Evolutionary conservation across 2,888 invertebrate species (phyloP).

Genomic region (Drosophila birchii): DNA sequence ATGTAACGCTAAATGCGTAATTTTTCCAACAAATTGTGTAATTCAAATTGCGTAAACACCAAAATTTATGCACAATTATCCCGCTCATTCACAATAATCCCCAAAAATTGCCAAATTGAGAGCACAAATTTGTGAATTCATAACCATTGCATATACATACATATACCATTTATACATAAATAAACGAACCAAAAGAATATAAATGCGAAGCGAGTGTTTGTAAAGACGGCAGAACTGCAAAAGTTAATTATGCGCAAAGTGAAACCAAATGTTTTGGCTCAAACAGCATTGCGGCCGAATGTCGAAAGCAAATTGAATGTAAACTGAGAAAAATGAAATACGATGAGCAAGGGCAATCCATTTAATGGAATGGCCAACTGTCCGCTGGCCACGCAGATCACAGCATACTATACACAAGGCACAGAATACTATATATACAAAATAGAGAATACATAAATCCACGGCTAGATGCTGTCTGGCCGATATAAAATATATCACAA

Average conservation of each 20-base stretch:
- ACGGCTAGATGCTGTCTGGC: conserved; percentile 45
- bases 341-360: conserved; percentile 41
- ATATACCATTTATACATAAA: conserved; percentile 45
- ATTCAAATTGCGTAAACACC: conserved; percentile 29
- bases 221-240: conserved; percentile 36
- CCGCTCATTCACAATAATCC: conserved; percentile 20
- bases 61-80: conserved; percentile 40
- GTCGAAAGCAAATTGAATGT: conserved; percentile 55
- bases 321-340: conserved; percentile 49
- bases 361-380: conserved; percentile 56
- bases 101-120: conserved; percentile 25
- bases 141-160: conserved; percentile 26
- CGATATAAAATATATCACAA: conserved; percentile 46
- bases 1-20: background rate
- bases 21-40: background rate
- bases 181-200: conserved; percentile 19
- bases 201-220: conserved; percentile 19
- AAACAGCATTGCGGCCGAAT: conserved; percentile 49
- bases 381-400: conserved; percentile 33
- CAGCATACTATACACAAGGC: background rate
- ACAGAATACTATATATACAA: conserved; percentile 21
- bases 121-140: conserved; percentile 28
- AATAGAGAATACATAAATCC: conserved; percentile 44
- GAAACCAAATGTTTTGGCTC: conserved; percentile 81
- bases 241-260: conserved; percentile 78